Conservation (phyloP, 2,113 vertebrate genomes). For the Percopsis transmontana region DNA sequence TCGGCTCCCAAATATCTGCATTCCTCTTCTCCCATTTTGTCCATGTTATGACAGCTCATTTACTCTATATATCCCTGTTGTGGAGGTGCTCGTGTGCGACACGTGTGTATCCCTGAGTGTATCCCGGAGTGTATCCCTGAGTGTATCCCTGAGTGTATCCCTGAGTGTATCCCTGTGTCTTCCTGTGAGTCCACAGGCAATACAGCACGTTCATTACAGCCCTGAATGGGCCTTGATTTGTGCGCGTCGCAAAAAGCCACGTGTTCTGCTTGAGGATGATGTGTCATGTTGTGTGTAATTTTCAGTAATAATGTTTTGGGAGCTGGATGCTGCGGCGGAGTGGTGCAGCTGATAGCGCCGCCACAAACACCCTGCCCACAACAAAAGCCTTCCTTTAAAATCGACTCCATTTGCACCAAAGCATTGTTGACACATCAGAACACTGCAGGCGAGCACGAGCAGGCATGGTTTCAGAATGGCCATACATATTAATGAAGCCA, state of each 20-base stretch:
- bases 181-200: constrained; percentile 52
- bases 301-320: constrained; percentile 45
- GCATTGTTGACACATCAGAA: constrained; percentile 57
- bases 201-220: constrained; percentile 24
- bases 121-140: no score
- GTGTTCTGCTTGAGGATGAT: no score
- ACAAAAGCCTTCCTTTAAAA: constrained; percentile 18
- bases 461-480: constrained; percentile 28
- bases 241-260: no score
- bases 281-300: constrained; percentile 37
- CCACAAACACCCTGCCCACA: constrained; percentile 4
- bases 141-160: no score
- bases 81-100: constrained; percentile 52
- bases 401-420: constrained; percentile 49
- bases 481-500: constrained; percentile 72
- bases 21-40: constrained; percentile 36
- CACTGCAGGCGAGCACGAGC: constrained; percentile 35
- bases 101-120: no score
- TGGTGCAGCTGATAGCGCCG: constrained; percentile 41
- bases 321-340: constrained; percentile 15
- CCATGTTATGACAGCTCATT: no score
- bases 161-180: constrained; percentile 38
- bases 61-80: constrained; percentile 53
- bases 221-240: constrained; percentile 2
- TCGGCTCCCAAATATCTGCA: neutral